Evolutionary conservation across 2,113 vertebrate species (phyloP).

Genomic region (Rhynchopsitta pachyrhyncha): DNA sequence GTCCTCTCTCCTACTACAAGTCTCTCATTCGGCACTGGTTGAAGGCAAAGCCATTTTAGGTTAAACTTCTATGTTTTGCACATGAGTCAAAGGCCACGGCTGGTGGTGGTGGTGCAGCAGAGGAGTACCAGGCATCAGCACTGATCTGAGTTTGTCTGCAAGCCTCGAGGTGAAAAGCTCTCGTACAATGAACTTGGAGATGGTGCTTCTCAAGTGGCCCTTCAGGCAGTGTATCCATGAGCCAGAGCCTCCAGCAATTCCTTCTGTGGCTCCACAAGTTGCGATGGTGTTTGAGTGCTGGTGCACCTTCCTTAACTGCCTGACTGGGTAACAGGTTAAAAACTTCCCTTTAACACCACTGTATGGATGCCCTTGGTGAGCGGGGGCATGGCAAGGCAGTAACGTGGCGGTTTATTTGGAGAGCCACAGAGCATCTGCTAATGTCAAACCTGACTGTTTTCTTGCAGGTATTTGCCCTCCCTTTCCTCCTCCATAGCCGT

Average conservation of each 20-base stretch:
- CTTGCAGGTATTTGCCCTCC: background rate
- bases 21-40: background rate
- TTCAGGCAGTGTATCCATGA: background rate
- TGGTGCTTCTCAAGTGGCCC: background rate
- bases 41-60: background rate
- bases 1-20: background rate
- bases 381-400: background rate
- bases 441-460: background rate
- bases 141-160: background rate
- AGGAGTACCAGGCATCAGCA: rapidly evolving
- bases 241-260: background rate
- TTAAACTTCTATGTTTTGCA: background rate
- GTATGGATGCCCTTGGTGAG: background rate
- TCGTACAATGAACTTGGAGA: background rate
- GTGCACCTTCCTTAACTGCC: background rate
- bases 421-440: background rate
- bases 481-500: background rate
- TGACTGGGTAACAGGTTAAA: background rate
- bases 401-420: background rate
- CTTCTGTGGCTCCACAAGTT: background rate
- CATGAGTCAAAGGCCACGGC: background rate
- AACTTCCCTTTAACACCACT: background rate
- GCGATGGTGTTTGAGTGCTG: background rate
- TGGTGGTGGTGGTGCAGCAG: background rate
- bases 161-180: background rate